Percentiles rank a stretch among this genome's conserved stretches.
Evolutionary conservation across 2,113 vertebrate species (phyloP).

Genomic region (Sciurus niger): DNA sequence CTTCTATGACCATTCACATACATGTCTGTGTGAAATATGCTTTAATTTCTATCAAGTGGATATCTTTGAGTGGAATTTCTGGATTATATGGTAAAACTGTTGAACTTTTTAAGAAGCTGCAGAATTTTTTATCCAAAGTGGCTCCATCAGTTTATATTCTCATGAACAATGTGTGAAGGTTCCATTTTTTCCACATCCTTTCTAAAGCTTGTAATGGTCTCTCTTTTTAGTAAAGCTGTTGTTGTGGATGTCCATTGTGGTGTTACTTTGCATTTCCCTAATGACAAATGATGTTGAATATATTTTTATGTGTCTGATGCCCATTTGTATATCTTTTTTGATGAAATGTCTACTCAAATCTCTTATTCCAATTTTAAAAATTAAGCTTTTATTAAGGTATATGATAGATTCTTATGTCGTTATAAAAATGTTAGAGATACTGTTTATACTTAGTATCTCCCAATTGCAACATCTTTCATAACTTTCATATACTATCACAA

Average conservation of each 20-base stretch:
- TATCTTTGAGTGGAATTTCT: slow-evolving; percentile 3
- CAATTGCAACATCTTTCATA: no score
- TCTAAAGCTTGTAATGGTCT: not conserved
- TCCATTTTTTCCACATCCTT: not conserved
- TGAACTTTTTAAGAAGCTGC: slow-evolving; percentile 46
- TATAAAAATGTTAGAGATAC: no score
- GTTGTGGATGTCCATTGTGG: not conserved
- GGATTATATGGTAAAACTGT: slow-evolving; percentile 7
- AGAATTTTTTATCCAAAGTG: not conserved
- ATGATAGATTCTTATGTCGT: no score
- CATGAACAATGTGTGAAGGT: not conserved
- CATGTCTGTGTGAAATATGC: not conserved
- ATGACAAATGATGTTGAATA: no score
- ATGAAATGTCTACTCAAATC: no score
- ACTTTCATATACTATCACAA: no score
- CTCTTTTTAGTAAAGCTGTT: not conserved
- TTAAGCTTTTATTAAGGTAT: no score
- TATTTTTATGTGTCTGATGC: no score
- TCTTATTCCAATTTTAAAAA: no score
- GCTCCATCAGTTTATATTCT: slow-evolving; percentile 13
- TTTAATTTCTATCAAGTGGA: slow-evolving; percentile 15
- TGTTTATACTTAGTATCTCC: no score
- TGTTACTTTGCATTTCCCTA: no score
- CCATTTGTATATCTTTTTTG: no score
- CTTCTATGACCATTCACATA: not conserved